Conservation (phyloP, 2,888 invertebrate species). For the Horisme vitalbata region DNA sequence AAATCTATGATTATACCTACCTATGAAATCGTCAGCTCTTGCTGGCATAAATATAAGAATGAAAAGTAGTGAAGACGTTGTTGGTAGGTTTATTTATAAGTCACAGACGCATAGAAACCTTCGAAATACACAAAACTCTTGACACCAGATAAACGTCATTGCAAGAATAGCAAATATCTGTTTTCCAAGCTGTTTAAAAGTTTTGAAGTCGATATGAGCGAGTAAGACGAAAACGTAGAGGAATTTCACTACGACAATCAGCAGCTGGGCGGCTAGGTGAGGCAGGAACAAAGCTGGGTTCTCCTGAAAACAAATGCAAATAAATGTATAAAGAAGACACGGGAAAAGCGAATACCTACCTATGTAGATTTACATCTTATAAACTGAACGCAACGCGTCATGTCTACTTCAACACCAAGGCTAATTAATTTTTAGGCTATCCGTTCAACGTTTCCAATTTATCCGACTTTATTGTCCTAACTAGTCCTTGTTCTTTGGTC, state of each 20-base stretch:
- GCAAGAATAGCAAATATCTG: slow-evolving; percentile 50
- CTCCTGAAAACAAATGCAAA: slow-evolving; percentile 55
- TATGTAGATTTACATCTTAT: too few relatives aligned
- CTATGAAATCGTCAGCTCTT: too few relatives aligned
- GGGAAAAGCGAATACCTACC: too few relatives aligned
- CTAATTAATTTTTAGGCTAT: too few relatives aligned
- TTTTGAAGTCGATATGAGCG: slow-evolving; percentile 43
- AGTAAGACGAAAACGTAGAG: slow-evolving; percentile 46
- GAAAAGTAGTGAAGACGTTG: not conserved
- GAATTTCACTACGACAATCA: slow-evolving; percentile 49
- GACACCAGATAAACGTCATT: slow-evolving; percentile 65
- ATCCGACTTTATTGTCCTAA: too few relatives aligned
- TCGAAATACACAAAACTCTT: slow-evolving; percentile 69
- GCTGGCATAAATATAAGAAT: too few relatives aligned
- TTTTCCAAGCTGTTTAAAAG: slow-evolving; percentile 40
- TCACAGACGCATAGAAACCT: slow-evolving; percentile 64
- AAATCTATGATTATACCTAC: too few relatives aligned
- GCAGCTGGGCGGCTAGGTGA: slow-evolving; percentile 54
- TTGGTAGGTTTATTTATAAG: slow-evolving; percentile 39
- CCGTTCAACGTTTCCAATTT: too few relatives aligned
- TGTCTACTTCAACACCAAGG: too few relatives aligned
- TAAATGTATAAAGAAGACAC: too few relatives aligned
- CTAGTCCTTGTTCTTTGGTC: too few relatives aligned
- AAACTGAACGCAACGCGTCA: too few relatives aligned
- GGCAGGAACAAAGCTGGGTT: slow-evolving; percentile 67